Evolutionary conservation across 2,888 invertebrate genomes (phyloP).

Genomic region (Melieria crassipennis): DNA sequence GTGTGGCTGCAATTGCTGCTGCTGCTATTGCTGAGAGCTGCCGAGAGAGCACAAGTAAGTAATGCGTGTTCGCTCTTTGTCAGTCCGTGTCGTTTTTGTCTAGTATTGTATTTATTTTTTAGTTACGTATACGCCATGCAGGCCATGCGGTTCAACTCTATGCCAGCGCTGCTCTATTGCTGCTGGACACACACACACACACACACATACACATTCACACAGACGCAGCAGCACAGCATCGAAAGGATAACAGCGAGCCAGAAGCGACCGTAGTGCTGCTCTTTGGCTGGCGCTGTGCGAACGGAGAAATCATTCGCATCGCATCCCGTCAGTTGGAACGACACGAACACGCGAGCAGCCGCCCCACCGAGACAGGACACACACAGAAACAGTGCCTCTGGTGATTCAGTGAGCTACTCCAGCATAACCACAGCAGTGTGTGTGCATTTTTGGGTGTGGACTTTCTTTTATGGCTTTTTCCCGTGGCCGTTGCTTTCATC

Average conservation of each 20-base stretch:
- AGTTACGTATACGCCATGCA: slow-evolving; percentile 21
- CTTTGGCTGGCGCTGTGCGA: not conserved
- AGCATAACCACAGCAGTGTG: slow-evolving; percentile 36
- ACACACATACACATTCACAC: too few relatives aligned
- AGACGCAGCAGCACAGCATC: not conserved
- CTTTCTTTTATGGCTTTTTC: slow-evolving; percentile 47
- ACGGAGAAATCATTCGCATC: slow-evolving; percentile 28
- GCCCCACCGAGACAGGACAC: not conserved
- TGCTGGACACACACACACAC: too few relatives aligned
- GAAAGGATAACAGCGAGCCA: not conserved
- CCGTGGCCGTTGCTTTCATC: not conserved
- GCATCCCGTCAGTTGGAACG: slow-evolving; percentile 29
- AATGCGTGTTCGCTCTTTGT: not conserved
- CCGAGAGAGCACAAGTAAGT: not conserved
- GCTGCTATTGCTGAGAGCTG: not conserved
- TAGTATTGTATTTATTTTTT: not conserved
- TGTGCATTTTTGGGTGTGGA: slow-evolving; percentile 61
- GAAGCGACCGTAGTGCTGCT: not conserved
- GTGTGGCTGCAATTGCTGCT: not conserved
- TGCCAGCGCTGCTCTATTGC: too few relatives aligned
- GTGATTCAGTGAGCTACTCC: too few relatives aligned
- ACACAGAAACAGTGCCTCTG: not conserved
- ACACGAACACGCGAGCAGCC: slow-evolving; percentile 27
- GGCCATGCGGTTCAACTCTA: too few relatives aligned
- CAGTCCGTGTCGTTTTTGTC: not conserved